Evolutionary conservation across 2,797 vertebrate species (phyloP).

Genomic region (Passerculus sandwichensis): DNA sequence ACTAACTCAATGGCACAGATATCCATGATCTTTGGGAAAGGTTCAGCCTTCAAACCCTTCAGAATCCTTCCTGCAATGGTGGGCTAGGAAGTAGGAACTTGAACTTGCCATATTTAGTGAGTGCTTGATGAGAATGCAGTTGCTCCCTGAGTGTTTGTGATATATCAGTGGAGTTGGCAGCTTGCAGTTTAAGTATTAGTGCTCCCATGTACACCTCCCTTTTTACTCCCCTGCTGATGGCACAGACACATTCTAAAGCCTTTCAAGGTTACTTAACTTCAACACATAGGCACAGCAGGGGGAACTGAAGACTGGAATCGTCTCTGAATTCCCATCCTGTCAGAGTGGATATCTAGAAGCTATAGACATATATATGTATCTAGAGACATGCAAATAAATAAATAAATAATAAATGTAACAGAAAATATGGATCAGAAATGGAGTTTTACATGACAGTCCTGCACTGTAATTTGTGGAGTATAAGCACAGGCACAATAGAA

Average conservation of each 20-base stretch:
- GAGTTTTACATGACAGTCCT: constrained; percentile 26
- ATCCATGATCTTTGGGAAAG: neutral
- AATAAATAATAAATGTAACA: neutral
- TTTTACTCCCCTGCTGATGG: neutral
- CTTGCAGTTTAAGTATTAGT: constrained; percentile 12
- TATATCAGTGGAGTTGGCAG: neutral
- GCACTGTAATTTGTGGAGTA: constrained; percentile 54
- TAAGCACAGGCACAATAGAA: constrained; percentile 49
- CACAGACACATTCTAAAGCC: constrained; percentile 10
- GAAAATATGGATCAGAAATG: constrained; percentile 4
- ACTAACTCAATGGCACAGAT: neutral
- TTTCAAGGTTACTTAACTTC: constrained; percentile 56
- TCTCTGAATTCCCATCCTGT: neutral
- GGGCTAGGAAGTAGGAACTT: neutral
- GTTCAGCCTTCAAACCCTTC: neutral
- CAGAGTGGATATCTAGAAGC: neutral
- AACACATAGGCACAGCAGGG: constrained; percentile 36
- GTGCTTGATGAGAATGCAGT: neutral
- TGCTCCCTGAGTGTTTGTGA: neutral
- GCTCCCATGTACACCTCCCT: neutral
- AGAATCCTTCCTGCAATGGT: neutral
- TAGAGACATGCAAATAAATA: neutral
- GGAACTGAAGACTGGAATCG: constrained; percentile 7
- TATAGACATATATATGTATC: neutral
- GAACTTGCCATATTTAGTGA: neutral